Percentiles rank a stretch among this genome's conserved stretches.
Evolutionary conservation across 2,113 vertebrate species (phyloP).

Genomic region (Gorsachius goisagi): DNA sequence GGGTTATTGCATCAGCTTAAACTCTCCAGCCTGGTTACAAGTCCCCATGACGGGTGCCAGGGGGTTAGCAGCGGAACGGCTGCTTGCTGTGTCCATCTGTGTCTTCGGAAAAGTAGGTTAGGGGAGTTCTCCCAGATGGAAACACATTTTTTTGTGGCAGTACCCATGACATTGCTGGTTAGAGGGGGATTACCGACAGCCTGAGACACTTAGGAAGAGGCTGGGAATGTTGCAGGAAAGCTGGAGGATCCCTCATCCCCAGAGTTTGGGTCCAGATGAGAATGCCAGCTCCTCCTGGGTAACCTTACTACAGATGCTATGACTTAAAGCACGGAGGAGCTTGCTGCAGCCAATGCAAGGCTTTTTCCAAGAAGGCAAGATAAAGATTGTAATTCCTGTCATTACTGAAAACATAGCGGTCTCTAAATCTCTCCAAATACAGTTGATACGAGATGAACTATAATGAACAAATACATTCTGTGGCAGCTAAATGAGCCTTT

Average conservation of each 20-base stretch:
- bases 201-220: not conserved
- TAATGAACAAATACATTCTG: not conserved
- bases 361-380: not conserved
- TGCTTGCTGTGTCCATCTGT: not conserved
- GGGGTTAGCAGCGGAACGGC: not conserved
- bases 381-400: not conserved
- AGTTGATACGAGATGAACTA: not conserved
- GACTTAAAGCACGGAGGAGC: not conserved
- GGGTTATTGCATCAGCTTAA: not conserved
- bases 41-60: rapidly evolving
- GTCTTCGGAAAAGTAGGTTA: not conserved
- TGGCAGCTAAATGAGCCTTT: not conserved
- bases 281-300: not conserved
- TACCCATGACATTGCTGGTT: not conserved
- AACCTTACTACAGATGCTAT: not conserved
- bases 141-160: not conserved
- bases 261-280: not conserved
- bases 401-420: not conserved
- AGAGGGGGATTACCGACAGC: not conserved
- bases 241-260: not conserved
- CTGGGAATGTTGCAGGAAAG: not conserved
- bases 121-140: rapidly evolving
- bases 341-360: not conserved
- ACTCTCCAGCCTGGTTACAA: not conserved
- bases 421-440: not conserved